These are phyloP conservation scores for Lepidonotus clava DNA, from an alignment of 2,888 invertebrate genomes.

Conservation along the genomic window DNA sequence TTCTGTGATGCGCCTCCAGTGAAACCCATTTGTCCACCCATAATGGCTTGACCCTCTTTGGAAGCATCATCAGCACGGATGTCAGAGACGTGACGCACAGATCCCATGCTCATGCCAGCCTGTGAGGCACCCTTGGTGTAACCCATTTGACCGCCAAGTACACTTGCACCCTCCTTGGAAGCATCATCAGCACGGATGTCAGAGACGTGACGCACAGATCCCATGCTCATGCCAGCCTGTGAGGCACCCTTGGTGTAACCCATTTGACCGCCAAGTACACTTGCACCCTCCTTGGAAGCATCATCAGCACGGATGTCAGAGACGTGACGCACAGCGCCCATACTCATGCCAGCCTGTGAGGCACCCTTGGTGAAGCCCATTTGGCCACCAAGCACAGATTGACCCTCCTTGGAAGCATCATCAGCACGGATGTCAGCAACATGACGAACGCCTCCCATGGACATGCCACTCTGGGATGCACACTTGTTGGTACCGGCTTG, in stretches of 20 bases:
- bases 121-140: conserved; percentile 78
- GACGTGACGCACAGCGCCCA: conserved; percentile 72
- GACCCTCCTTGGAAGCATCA: conserved; percentile 70
- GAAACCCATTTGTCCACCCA: conserved; percentile 77
- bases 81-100: conserved; percentile 72
- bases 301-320: conserved; percentile 72
- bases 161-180: conserved; percentile 70
- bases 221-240: conserved; percentile 77
- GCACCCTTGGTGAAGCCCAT: conserved; percentile 78
- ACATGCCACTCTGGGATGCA: conserved; percentile 78
- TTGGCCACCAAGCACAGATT: conserved; percentile 74
- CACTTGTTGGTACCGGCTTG: conserved; percentile 78
- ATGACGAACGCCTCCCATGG: conserved; percentile 74
- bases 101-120: conserved; percentile 76
- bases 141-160: conserved; percentile 77
- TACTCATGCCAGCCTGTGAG: conserved; percentile 76
- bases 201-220: conserved; percentile 75
- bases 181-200: conserved; percentile 78
- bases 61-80: conserved; percentile 72
- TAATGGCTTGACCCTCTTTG: conserved; percentile 72
- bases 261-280: conserved; percentile 75
- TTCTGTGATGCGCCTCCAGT: conserved; percentile 78
- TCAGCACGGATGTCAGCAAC: conserved; percentile 72
- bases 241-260: conserved; percentile 78
- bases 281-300: conserved; percentile 70